Evolutionary conservation across 2,113 vertebrate species (phyloP), one percentile per base, ranked within the genome.

Genomic region (Mormoops blainvillei): DNA sequence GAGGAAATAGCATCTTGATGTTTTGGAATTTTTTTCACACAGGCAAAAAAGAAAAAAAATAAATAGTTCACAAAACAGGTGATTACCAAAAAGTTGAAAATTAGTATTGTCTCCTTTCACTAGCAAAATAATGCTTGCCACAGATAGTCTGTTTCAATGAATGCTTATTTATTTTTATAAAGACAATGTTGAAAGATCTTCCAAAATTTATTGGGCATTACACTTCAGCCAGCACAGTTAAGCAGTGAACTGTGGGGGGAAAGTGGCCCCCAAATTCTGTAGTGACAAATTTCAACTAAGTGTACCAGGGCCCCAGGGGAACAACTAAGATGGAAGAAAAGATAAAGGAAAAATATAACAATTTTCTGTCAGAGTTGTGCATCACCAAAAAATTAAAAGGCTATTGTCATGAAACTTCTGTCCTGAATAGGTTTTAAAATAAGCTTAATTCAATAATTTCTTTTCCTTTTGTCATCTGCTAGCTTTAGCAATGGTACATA

Each of bases 151-250:
- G 41, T 95, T 93, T 38, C 50, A 92, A 10, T 28, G 9, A 80
- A 48, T n/a, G 31, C 91, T 82, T 91, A 67, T 87, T 94, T 92
- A 84, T 84, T 76, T 76, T 92, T 38, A 93, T 36, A 89, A 52
- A 89, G 65, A 77, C 94, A 76, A 68, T 31, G 26, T 26, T 85
- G 92, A 91, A n/a, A 31, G 80, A 65, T 88, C 50, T 96, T 43
- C 68, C 67, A 91, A 90, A 91, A 89, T 73, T 56, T 33, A 31
- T 65, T 89, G 61, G 78, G 28, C 41, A 18, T 41, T 76, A 56
- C 96, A 31, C 1, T 96, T 96, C 73, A 87, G 94, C 84, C 28
- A 95, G 52, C 78, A 61, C 1, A 52, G 11, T 18, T 77, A 82
- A 85, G 24, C 76, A 87, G 78, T 78, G 82, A 22, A 56, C 86